Percentiles rank a stretch among this genome's conserved stretches.
phyloP scores from a whole-genome alignment of 2,797 vertebrate species.

The Oreonectes daqikongensis region DNA sequence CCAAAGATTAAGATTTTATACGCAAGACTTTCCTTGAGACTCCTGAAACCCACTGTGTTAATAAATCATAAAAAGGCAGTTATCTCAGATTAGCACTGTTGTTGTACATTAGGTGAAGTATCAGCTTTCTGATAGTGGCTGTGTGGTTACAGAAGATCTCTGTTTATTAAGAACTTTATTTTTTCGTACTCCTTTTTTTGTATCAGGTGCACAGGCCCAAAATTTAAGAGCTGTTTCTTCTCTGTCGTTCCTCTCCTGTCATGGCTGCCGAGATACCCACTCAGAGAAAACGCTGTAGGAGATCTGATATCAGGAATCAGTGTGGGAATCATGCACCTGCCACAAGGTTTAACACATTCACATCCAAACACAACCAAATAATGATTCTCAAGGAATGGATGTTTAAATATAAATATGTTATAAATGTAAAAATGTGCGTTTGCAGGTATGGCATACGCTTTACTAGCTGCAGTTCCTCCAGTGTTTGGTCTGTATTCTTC shows the following conservation, averaged over 20 bases:
- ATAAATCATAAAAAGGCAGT: not conserved
- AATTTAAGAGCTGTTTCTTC: constrained; percentile 75
- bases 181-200: not conserved
- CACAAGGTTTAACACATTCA: constrained; percentile 82
- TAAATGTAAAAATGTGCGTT: too few relatives aligned
- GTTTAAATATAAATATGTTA: too few relatives aligned
- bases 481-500: constrained; percentile 90
- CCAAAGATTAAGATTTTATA: not conserved
- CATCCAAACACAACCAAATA: too few relatives aligned
- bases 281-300: constrained; percentile 85
- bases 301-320: constrained; percentile 91
- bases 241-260: constrained; percentile 78
- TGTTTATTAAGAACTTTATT: not conserved
- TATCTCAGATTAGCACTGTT: not conserved
- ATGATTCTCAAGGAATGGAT: too few relatives aligned
- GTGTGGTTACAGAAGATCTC: not conserved
- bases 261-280: constrained; percentile 89
- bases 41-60: not conserved
- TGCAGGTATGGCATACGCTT: constrained; percentile 74
- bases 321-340: constrained; percentile 84
- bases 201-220: constrained; percentile 79
- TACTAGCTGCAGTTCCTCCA: constrained; percentile 88
- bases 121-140: not conserved
- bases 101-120: not conserved
- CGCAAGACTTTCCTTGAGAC: not conserved